phyloP scores from a whole-genome alignment of 2,113 vertebrate species.

The Thamnophis sirtalis region DNA sequence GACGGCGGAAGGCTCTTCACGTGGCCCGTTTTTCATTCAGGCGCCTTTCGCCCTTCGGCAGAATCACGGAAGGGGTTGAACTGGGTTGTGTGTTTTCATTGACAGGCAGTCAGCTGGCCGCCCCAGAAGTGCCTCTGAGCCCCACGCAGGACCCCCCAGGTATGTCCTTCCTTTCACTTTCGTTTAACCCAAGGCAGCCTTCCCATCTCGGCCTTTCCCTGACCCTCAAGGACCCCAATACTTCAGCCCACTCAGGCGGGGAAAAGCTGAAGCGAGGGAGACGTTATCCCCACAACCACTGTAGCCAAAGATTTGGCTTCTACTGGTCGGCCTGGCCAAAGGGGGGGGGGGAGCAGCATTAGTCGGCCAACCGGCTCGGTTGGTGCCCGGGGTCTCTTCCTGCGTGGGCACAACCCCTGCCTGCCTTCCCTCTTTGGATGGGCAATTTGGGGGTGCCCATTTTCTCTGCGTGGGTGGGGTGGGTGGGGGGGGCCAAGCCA shows the following conservation, averaged over 20 bases:
- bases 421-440: not conserved
- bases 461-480: not conserved
- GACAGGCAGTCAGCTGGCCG: not conserved
- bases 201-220: not conserved
- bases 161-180: not conserved
- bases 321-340: not conserved
- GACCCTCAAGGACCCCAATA: not conserved
- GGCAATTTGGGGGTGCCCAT: not conserved
- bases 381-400: not conserved
- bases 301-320: not conserved
- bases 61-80: not conserved
- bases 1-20: fast-evolving
- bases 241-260: not conserved
- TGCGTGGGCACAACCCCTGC: not conserved
- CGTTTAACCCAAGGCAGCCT: not conserved
- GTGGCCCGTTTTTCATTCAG: not conserved
- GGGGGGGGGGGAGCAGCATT: not conserved
- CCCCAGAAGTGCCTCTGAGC: not conserved
- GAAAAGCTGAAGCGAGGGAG: not conserved
- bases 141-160: not conserved
- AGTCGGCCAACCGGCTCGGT: not conserved
- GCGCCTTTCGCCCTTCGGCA: not conserved
- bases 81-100: not conserved
- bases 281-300: not conserved
- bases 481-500: not conserved